A percentile compares a stretch with the other conserved stretches of the same genome.
Evolutionary conservation across 1,140 invertebrate species (phyloP).

Genomic region (Zaprionus africanus): DNA sequence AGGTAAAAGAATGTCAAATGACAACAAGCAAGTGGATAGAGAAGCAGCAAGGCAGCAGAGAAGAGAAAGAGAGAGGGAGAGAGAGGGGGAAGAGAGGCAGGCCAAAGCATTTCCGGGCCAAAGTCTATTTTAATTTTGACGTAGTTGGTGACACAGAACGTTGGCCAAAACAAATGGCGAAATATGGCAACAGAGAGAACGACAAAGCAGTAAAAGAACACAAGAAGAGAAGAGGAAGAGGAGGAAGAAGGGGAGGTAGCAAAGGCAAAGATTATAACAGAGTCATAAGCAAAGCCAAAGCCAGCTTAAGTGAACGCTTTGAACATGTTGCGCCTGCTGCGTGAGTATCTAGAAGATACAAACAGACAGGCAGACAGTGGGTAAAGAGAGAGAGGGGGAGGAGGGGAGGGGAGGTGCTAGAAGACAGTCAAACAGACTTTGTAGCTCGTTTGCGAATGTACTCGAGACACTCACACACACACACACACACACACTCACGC

Average conservation of each 20-base stretch:
- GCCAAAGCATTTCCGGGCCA: conserved; percentile 35
- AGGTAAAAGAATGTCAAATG: conserved; percentile 37
- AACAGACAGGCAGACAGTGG: conserved; percentile 19
- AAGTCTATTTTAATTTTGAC: conserved; percentile 77
- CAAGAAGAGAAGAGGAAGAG: no score
- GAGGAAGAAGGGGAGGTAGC: neutral
- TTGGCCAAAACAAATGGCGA: conserved; percentile 44
- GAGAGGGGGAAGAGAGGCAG: neutral
- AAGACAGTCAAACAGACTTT: conserved; percentile 12
- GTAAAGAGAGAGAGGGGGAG: neutral
- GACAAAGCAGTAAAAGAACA: neutral
- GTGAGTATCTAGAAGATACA: conserved; percentile 31
- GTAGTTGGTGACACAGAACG: conserved; percentile 73
- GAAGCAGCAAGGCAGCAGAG: neutral
- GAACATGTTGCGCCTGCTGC: conserved; percentile 71
- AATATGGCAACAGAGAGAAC: conserved; percentile 18
- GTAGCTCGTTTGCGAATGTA: conserved; percentile 21
- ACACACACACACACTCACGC: conserved; percentile 8
- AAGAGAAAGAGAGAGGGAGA: neutral
- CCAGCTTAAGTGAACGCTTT: conserved; percentile 71
- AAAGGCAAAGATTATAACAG: conserved; percentile 52
- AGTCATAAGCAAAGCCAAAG: conserved; percentile 64
- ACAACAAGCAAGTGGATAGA: conserved; percentile 18
- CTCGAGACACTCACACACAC: conserved; percentile 5
- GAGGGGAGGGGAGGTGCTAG: neutral